These are phyloP conservation scores for Podargus strigoides DNA, from an alignment of 2,797 vertebrate genomes.

Conservation along the genomic window DNA sequence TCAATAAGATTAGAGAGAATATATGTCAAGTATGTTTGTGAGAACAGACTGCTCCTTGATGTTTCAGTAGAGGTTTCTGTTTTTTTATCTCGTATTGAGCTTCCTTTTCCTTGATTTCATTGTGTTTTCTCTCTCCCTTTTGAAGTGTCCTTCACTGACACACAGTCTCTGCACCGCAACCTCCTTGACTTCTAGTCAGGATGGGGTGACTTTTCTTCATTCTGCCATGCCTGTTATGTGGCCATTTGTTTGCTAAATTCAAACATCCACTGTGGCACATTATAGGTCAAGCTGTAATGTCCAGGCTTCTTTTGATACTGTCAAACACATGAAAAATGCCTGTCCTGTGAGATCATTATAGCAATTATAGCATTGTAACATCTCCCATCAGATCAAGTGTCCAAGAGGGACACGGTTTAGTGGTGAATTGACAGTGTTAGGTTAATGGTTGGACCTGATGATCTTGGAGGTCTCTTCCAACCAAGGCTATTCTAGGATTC, in stretches of 20 bases:
- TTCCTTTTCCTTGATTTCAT: neutral
- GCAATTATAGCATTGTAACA: neutral
- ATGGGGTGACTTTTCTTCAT: neutral
- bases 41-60: neutral
- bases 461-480: too few species aligned
- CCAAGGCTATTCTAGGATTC: too few species aligned
- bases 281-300: neutral
- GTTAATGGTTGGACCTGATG: too few species aligned
- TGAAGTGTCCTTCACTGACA: neutral
- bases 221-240: neutral
- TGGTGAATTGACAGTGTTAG: too few species aligned
- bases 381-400: neutral
- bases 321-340: neutral
- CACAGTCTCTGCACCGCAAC: neutral
- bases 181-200: neutral
- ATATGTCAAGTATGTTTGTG: neutral
- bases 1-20: neutral
- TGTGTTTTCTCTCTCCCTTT: neutral
- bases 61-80: neutral
- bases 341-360: neutral
- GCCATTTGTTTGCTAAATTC: neutral
- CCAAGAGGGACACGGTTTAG: too few species aligned
- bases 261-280: neutral
- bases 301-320: neutral
- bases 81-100: neutral